phyloP scores from a whole-genome alignment of 1,140 invertebrate genomes.

The Rhizoglyphus robini region DNA sequence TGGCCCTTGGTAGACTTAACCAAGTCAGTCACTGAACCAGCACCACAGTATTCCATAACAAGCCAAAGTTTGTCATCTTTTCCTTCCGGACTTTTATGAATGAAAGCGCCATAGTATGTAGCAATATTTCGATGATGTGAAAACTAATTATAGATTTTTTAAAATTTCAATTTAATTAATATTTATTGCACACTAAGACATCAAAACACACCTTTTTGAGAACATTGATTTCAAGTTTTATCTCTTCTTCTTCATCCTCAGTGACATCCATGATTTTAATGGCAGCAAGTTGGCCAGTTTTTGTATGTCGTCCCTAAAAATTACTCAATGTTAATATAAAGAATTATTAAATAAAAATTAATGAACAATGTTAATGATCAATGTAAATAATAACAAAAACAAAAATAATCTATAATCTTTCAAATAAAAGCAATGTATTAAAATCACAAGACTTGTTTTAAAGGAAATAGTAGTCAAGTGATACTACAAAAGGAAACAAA shows the following conservation, averaged over 20 bases:
- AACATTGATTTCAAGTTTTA: constrained; percentile 98
- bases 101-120: constrained; percentile 99
- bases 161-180: background rate
- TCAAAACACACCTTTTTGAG: constrained; percentile 55
- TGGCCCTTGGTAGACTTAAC: constrained; percentile 98
- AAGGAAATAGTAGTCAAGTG: background rate
- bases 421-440: constrained; percentile 6
- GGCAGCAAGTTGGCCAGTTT: constrained; percentile 95
- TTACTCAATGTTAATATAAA: background rate
- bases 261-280: constrained; percentile 99
- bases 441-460: constrained; percentile 17
- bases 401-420: constrained; percentile 5
- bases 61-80: constrained; percentile 99
- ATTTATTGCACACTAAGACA: background rate
- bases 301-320: constrained; percentile 92
- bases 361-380: background rate
- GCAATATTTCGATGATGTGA: constrained; percentile 99
- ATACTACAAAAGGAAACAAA: constrained; percentile 7
- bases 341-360: background rate
- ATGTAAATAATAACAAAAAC: constrained; percentile 9
- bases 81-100: constrained; percentile 94
- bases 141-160: constrained; percentile 89
- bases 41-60: constrained; percentile 99
- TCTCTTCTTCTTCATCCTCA: constrained; percentile 99
- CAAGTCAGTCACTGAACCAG: constrained; percentile 95